Percentiles rank a stretch among this genome's conserved stretches.
These are phyloP conservation scores for Alosa sapidissima DNA, from an alignment of 2,797 vertebrate genomes.

Conservation along the genomic window DNA sequence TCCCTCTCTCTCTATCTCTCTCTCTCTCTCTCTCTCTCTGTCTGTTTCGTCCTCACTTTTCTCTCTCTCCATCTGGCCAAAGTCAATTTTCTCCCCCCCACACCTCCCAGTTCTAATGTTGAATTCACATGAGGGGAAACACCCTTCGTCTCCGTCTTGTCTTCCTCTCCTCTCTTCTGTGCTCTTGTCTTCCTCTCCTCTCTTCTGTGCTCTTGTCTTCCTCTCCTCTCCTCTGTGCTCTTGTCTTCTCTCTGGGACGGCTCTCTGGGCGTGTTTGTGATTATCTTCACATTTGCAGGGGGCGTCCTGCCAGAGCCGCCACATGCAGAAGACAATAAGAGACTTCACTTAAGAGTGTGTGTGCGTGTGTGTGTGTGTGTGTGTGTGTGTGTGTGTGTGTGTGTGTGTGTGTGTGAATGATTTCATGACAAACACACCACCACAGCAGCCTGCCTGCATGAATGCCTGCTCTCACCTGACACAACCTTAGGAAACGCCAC, in stretches of 20 bases:
- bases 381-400: background rate
- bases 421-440: background rate
- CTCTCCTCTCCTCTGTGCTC: background rate
- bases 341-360: conserved; percentile 2
- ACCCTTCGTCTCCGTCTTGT: background rate
- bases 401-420: background rate
- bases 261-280: background rate
- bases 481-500: background rate
- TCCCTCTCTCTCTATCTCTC: conserved; percentile 9
- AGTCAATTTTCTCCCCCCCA: background rate
- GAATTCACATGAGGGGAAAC: conserved; percentile 22
- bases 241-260: background rate
- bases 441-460: background rate
- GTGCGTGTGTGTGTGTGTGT: too few relatives aligned
- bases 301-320: background rate
- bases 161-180: background rate
- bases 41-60: background rate
- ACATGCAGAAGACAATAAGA: conserved; percentile 4
- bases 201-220: conserved; percentile 6
- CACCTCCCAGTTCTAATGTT: background rate
- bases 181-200: conserved; percentile 18
- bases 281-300: conserved; percentile 6
- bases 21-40: conserved; percentile 10
- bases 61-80: background rate
- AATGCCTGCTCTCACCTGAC: conserved; percentile 18